Evolutionary conservation across 1,140 invertebrate genomes (phyloP).

Genomic region (Dendrolimus kikuchii): DNA sequence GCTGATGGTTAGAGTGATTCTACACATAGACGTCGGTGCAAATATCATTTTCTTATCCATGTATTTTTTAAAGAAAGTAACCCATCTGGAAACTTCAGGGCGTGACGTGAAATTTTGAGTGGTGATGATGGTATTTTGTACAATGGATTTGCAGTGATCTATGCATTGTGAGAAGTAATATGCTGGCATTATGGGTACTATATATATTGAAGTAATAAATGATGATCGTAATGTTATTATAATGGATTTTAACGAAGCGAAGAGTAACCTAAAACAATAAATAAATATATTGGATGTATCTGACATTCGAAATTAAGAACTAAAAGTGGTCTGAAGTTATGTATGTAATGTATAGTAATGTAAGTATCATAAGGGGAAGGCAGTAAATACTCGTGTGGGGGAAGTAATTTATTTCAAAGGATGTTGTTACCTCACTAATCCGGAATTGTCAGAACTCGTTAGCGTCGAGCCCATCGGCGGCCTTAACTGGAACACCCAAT

Average conservation of each 20-base stretch:
- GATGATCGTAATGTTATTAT: constrained; percentile 38
- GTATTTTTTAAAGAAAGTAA: constrained; percentile 47
- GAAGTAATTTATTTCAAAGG: background rate
- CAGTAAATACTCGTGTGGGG: background rate
- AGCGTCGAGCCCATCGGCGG: constrained; percentile 57
- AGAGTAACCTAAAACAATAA: constrained; percentile 69
- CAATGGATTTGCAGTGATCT: constrained; percentile 22
- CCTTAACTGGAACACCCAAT: constrained; percentile 52
- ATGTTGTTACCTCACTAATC: constrained; percentile 62
- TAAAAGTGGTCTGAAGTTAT: constrained; percentile 1
- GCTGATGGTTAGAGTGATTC: constrained; percentile 46
- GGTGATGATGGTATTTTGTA: constrained; percentile 29
- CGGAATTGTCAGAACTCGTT: constrained; percentile 69
- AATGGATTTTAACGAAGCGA: constrained; percentile 48
- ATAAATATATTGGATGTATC: background rate
- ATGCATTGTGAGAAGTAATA: constrained; percentile 35
- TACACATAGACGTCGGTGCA: constrained; percentile 56
- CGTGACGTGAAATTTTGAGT: constrained; percentile 22
- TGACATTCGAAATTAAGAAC: background rate
- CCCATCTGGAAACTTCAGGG: constrained; percentile 42
- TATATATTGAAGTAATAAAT: constrained; percentile 30
- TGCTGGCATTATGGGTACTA: constrained; percentile 31
- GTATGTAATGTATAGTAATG: background rate
- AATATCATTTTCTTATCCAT: constrained; percentile 65
- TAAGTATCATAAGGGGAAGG: constrained; percentile 3